A percentile compares a stretch with the other conserved stretches of the same genome.
Evolutionary conservation across 1,140 invertebrate genomes (phyloP).

Genomic region (Mamestra configurata): DNA sequence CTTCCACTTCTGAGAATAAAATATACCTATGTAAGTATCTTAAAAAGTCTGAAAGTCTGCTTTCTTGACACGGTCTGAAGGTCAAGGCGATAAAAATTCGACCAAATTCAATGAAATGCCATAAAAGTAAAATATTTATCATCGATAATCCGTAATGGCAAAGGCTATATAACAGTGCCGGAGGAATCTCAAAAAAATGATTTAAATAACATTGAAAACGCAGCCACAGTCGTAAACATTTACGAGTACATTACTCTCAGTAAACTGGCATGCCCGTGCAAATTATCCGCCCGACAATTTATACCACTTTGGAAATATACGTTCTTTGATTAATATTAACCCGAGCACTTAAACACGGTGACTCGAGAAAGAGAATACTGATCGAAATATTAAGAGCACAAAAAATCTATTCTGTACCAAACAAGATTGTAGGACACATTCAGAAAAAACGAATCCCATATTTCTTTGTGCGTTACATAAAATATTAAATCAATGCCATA

Average conservation of each 20-base stretch:
- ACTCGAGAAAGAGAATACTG: slow-evolving; percentile 29
- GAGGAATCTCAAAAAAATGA: slow-evolving; percentile 74
- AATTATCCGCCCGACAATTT: slow-evolving; percentile 70
- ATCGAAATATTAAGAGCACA: slow-evolving; percentile 61
- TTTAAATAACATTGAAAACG: slow-evolving; percentile 80
- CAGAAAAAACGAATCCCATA: slow-evolving; percentile 59
- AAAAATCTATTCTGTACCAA: slow-evolving; percentile 54
- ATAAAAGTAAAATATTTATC: slow-evolving; percentile 71
- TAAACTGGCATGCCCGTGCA: slow-evolving; percentile 70
- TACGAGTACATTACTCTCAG: slow-evolving; percentile 85
- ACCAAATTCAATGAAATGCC: slow-evolving; percentile 59
- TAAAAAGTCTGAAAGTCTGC: not conserved
- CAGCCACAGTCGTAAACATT: slow-evolving; percentile 81
- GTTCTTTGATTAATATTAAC: slow-evolving; percentile 46
- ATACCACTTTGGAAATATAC: slow-evolving; percentile 57
- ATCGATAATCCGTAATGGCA: slow-evolving; percentile 66
- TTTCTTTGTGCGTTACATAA: slow-evolving; percentile 64
- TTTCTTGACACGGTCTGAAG: not conserved
- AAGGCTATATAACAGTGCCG: slow-evolving; percentile 56
- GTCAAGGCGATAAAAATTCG: slow-evolving; percentile 36
- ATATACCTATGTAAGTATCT: not conserved
- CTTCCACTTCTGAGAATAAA: not conserved
- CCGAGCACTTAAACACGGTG: not conserved
- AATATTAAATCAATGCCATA: slow-evolving; percentile 76
- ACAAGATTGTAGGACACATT: slow-evolving; percentile 50